Conservation (phyloP, 2,888 invertebrate species). For the Gastracanthus pulcherrimus region DNA sequence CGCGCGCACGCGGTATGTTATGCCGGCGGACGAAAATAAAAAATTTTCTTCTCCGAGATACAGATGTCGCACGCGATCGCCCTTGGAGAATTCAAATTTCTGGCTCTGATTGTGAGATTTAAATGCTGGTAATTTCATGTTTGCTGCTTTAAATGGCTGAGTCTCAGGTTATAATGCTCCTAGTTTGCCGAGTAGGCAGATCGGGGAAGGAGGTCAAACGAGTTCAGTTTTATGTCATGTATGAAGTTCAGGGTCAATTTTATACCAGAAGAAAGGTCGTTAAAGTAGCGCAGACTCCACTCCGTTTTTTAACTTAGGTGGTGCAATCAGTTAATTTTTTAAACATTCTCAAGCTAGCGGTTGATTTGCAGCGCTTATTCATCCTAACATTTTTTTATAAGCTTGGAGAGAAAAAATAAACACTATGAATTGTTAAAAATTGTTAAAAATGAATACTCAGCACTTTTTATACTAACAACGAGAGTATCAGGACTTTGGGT, state of each 20-base stretch:
- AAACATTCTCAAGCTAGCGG: background rate
- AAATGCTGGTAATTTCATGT: background rate
- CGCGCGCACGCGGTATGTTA: background rate
- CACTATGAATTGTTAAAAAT: no score
- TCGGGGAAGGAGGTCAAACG: background rate
- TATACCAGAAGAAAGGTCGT: constrained; percentile 12
- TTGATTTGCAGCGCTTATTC: no score
- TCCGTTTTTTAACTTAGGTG: no score
- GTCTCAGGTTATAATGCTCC: constrained; percentile 12
- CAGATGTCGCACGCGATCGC: background rate
- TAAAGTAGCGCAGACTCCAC: no score
- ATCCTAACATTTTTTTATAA: background rate
- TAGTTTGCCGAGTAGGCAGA: background rate
- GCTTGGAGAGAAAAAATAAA: no score
- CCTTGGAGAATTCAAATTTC: background rate
- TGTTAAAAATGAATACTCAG: no score
- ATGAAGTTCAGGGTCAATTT: constrained; percentile 39
- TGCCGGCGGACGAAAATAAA: background rate
- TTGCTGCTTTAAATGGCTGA: background rate
- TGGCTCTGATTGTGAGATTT: background rate
- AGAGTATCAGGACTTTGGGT: no score
- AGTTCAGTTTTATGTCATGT: background rate
- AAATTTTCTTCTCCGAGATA: background rate
- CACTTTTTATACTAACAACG: no score
- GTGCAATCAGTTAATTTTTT: background rate